Base-by-base conservation (phyloP, 2,113 vertebrate species). In the Saccopteryx bilineata region DNA sequence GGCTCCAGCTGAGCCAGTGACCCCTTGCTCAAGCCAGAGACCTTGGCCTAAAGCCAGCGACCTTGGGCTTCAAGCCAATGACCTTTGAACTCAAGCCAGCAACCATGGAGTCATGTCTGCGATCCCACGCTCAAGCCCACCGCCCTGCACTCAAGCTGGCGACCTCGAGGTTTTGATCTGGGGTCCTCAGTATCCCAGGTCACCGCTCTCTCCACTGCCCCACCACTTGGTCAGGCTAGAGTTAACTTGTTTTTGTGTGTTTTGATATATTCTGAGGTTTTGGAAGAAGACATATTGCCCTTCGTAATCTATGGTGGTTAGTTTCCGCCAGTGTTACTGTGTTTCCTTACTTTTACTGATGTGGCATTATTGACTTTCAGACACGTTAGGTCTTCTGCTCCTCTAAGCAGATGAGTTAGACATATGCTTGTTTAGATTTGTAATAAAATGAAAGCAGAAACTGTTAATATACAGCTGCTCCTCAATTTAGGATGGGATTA, bases 361-460 rank as follows among this genome's bases (percentile, higher is more conserved):
- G 7, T 61, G 0, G 1, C 86, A 9, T 75, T 90, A 86, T 9
- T 94, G 87, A 13, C 50, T 87, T 85, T 84, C 63, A 91, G 74
- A 69, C 24, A 65, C 68, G 13, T 74, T 28, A 95, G 93, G 46
- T 56, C 48, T 72, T 56, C 19, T 63, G 11, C 13, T 87, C 11
- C 24, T 92, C 28, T 74, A 74, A 91, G 48, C 58, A 93, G 52
- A 79, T 90, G 87, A 54, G 3, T 88, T 95, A 28, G 92, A 90
- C 46, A 24, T 54, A 48, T 23, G 50, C 14, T 76, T 87, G 33
- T 69, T 87, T 48, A 69, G 52, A 14, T 76, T 33, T 23, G 82
- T 76, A 87, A 75, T 87, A 93, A 96, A 88, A 28, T 66, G 39
- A 96, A 94, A 88, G 52, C 79, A 96, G 50, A 85, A 95, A 92